phyloP scores from a whole-genome alignment of 2,888 invertebrate species.

The Cantharis lateralis region DNA sequence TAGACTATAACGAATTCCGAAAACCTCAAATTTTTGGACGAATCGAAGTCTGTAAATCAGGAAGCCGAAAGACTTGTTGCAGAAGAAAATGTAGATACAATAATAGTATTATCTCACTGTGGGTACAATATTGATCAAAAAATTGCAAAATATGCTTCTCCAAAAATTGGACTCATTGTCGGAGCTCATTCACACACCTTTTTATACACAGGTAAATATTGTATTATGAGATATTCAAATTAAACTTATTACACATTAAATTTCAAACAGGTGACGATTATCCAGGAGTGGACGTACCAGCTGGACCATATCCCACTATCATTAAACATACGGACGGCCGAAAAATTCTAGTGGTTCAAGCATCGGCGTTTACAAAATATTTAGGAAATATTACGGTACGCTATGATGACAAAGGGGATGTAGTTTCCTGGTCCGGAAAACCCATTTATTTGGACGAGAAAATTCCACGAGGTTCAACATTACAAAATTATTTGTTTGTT shows the following conservation, averaged over 20 bases:
- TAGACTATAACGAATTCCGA: constrained; percentile 72
- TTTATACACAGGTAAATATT: constrained; percentile 63
- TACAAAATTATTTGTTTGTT: neutral
- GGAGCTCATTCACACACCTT: constrained; percentile 85
- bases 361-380: constrained; percentile 74
- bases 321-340: constrained; percentile 63
- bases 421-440: constrained; percentile 68
- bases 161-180: constrained; percentile 79
- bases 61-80: constrained; percentile 68
- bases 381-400: constrained; percentile 75
- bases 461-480: constrained; percentile 65
- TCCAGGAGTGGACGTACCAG: constrained; percentile 60
- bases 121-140: constrained; percentile 71
- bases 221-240: neutral
- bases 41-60: constrained; percentile 66
- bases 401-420: constrained; percentile 70
- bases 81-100: constrained; percentile 71
- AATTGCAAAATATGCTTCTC: constrained; percentile 68
- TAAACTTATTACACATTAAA: neutral
- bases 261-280: neutral
- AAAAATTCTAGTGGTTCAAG: constrained; percentile 71
- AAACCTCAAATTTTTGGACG: constrained; percentile 71
- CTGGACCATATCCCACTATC: constrained; percentile 73
- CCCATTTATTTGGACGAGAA: constrained; percentile 69
- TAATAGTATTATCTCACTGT: constrained; percentile 81